phyloP scores from a whole-genome alignment of 2,113 vertebrate species.

The Hypomesus transpacificus region DNA sequence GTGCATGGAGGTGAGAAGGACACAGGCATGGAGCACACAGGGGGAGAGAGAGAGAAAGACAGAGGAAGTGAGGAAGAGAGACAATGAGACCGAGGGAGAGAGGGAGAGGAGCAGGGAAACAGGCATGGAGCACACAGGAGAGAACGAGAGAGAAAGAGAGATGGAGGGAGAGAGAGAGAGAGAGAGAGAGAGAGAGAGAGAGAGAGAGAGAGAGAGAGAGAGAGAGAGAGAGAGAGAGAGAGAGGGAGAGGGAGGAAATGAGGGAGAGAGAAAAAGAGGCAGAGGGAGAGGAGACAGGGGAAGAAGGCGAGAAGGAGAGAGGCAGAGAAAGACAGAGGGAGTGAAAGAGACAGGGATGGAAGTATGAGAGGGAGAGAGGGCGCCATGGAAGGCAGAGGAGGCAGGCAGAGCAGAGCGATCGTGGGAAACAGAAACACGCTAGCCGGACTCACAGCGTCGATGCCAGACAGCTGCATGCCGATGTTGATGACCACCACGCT shows the following conservation, averaged over 20 bases:
- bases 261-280: background rate
- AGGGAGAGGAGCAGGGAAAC: background rate
- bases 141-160: background rate
- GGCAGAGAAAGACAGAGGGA: background rate
- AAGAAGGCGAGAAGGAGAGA: background rate
- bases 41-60: background rate
- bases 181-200: background rate
- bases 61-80: background rate
- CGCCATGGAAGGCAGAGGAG: background rate
- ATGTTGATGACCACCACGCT: constrained; percentile 83
- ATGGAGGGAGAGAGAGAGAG: background rate
- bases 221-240: background rate
- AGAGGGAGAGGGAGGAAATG: background rate
- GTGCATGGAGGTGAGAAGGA: background rate
- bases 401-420: background rate
- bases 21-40: background rate
- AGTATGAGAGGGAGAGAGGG: background rate
- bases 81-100: background rate
- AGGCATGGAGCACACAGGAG: background rate
- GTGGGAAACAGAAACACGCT: background rate
- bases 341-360: background rate
- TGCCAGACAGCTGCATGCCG: constrained; percentile 89
- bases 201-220: too few relatives aligned
- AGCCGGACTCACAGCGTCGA: constrained; percentile 80
- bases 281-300: background rate